Evolutionary conservation across 2,888 invertebrate species (phyloP).

Genomic region (Acronicta psi): DNA sequence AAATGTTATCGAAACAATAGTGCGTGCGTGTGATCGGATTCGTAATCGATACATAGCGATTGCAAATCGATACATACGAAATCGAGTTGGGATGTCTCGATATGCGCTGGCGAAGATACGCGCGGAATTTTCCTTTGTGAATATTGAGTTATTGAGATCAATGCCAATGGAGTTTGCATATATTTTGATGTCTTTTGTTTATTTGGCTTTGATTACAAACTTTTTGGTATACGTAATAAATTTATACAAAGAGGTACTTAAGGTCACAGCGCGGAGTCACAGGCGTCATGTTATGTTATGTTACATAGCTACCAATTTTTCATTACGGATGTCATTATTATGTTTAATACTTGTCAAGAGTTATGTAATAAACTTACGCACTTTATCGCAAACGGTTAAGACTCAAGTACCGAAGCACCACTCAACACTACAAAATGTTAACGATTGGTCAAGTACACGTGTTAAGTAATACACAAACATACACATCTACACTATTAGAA

Average conservation of each 20-base stretch:
- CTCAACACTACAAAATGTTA: conserved; percentile 54
- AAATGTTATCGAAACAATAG: conserved; percentile 65
- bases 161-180: conserved; percentile 41
- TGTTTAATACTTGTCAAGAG: conserved; percentile 2
- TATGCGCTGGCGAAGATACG: conserved; percentile 20
- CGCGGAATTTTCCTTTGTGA: conserved; percentile 36
- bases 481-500: conserved; percentile 41
- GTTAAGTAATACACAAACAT: conserved; percentile 48
- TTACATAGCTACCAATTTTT: not conserved
- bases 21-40: conserved; percentile 66
- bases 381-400: conserved; percentile 10
- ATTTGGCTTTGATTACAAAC: not conserved
- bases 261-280: too few relatives aligned
- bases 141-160: conserved; percentile 49
- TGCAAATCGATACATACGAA: conserved; percentile 60
- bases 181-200: conserved; percentile 19
- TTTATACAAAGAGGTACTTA: too few relatives aligned
- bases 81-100: conserved; percentile 39
- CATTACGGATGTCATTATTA: not conserved
- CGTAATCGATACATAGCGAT: conserved; percentile 62
- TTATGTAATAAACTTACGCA: conserved; percentile 22
- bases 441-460: conserved; percentile 47
- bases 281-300: not conserved
- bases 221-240: too few relatives aligned
- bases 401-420: conserved; percentile 24